phyloP scores from a whole-genome alignment of 2,113 vertebrate genomes.

The Amphilophus citrinellus region DNA sequence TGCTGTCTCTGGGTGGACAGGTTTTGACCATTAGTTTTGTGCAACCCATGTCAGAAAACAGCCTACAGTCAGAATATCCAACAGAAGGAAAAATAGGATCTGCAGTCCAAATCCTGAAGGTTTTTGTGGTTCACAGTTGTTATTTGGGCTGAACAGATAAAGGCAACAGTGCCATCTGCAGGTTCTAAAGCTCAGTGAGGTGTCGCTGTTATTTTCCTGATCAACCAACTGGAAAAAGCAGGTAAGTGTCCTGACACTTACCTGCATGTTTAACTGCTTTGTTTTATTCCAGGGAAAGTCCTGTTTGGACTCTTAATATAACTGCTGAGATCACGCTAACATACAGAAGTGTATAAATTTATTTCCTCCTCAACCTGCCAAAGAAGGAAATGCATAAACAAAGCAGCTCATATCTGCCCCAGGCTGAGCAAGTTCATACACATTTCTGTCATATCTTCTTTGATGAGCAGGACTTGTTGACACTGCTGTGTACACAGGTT shows the following conservation, averaged over 20 bases:
- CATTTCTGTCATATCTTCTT: neutral
- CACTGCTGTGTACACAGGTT: neutral
- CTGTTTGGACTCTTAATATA: too few relatives aligned
- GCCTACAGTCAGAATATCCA: neutral
- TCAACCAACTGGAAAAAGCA: too few relatives aligned
- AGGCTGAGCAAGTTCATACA: rapidly evolving
- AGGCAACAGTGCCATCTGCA: neutral
- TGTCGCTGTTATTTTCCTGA: neutral
- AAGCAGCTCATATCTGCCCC: neutral
- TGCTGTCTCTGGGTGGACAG: neutral
- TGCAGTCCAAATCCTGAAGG: neutral
- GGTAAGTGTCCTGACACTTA: too few relatives aligned
- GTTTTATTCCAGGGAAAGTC: too few relatives aligned
- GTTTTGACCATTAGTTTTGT: neutral
- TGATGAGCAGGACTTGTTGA: neutral
- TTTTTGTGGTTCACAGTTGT: neutral
- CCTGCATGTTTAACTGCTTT: too few relatives aligned
- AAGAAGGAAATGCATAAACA: neutral
- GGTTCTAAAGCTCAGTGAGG: neutral
- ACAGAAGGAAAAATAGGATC: neutral
- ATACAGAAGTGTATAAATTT: neutral
- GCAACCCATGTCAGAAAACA: neutral
- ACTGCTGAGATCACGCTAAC: neutral
- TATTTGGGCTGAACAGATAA: too few relatives aligned
- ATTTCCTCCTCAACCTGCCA: neutral